These are phyloP conservation scores for Dysmachus trigonus DNA, from an alignment of 2,888 invertebrate genomes.

Conservation along the genomic window DNA sequence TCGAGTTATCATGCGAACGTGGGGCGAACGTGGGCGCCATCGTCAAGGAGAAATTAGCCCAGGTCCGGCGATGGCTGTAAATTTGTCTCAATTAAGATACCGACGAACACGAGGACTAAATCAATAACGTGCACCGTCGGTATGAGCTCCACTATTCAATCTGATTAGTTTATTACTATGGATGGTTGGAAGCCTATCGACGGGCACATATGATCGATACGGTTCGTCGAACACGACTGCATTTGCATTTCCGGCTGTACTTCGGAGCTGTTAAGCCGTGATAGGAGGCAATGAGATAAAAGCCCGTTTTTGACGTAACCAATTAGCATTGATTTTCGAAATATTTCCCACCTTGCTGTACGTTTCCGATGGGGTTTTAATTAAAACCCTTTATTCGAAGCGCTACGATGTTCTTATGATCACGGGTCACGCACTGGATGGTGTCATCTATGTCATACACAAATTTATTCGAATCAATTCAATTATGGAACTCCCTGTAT, in stretches of 20 bases:
- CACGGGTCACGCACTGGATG: background rate
- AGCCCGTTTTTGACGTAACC: background rate
- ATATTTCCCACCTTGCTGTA: background rate
- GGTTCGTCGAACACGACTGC: background rate
- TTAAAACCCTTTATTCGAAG: background rate
- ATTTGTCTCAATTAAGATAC: slow-evolving; percentile 66
- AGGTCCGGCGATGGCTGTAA: slow-evolving; percentile 1
- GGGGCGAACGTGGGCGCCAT: background rate
- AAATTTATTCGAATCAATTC: background rate
- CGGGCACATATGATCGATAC: background rate
- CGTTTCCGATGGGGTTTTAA: background rate
- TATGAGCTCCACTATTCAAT: background rate
- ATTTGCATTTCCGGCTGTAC: background rate
- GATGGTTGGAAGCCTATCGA: background rate
- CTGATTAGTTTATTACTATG: background rate
- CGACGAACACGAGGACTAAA: slow-evolving; percentile 65
- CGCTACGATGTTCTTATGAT: background rate
- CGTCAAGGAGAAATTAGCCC: background rate
- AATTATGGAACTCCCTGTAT: background rate
- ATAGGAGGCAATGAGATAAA: background rate
- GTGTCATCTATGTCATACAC: background rate
- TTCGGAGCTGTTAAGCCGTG: background rate
- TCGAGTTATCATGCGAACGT: background rate
- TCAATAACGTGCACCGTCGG: slow-evolving; percentile 66
- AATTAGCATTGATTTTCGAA: background rate